Evolutionary conservation across 1,140 invertebrate genomes (phyloP), one percentile per base, ranked within the genome.

Genomic region (Leptoteleia sp.): DNA sequence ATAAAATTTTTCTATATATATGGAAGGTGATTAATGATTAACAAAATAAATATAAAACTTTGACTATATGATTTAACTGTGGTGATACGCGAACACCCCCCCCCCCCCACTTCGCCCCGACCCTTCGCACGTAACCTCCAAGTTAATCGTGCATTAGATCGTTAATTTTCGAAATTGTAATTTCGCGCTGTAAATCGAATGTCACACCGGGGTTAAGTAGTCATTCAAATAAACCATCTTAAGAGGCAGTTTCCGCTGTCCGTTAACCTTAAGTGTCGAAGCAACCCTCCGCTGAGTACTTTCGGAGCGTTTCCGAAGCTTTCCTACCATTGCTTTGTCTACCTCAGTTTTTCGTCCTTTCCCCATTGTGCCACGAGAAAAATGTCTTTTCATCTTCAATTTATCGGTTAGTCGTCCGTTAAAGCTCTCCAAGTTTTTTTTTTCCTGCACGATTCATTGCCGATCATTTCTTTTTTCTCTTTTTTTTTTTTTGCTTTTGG

Each of bases 161-260:
- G 31, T 67, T 67, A 54, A 52, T 27, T 67, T 45, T 54, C 15
- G 15, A 37, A 54, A 68, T 55, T 37, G 64, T 37, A 68, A 68
- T 68, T 68, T 55, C 45, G 7, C 45, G n/a, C 16, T 70, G 65
- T 57, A 48, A 57, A 50, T 70, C 33, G 52, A 71, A 52, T 43
- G 45, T 71, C 42, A 35, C 37, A 16, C 1, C 11, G 57, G 48
- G 57, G 65, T 82, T 71, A 81, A 84, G 80, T 80, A 87, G 81
- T 82, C 84, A 85, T 86, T 87, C 82, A 82, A 82, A 87, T 87
- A 87, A 87, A 87, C 83, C 80, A 81, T 68, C 80, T 55, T 82
- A 83, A 82, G 79, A 82, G 73, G 72, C 77, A 62, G 79, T 73
- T 83, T 82, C 81, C 75, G 81, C 73, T 80, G 77, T 82, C 77